These are phyloP conservation scores for Cheumatopsyche charites DNA, from an alignment of 1,140 invertebrate species.

Conservation along the genomic window DNA sequence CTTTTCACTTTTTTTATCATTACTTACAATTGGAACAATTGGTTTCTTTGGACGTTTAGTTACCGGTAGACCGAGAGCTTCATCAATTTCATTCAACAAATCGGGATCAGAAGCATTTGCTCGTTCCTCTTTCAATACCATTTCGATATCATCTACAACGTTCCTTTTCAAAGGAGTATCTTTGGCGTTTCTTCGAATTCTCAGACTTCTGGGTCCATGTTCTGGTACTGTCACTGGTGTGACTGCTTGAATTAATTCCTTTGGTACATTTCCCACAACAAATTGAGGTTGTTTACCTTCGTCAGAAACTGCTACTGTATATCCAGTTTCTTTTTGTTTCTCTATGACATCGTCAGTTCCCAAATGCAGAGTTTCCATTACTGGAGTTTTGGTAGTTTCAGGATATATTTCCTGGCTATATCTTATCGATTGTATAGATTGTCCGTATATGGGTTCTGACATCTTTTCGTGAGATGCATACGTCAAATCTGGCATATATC, in stretches of 20 bases:
- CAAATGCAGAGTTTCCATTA: conserved; percentile 57
- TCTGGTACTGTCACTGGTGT: conserved; percentile 65
- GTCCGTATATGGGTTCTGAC: conserved; percentile 38
- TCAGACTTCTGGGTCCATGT: conserved; percentile 63
- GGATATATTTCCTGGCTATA: conserved; percentile 46
- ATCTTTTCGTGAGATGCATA: conserved; percentile 13
- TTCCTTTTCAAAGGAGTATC: conserved; percentile 49
- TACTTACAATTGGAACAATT: not conserved
- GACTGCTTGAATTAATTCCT: conserved; percentile 60
- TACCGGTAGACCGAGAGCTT: conserved; percentile 42
- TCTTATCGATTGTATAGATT: conserved; percentile 30
- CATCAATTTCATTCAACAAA: conserved; percentile 59
- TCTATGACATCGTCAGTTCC: conserved; percentile 57
- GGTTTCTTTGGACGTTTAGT: not conserved
- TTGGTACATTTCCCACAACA: conserved; percentile 64
- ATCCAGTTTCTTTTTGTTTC: conserved; percentile 52
- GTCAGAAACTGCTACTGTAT: conserved; percentile 48
- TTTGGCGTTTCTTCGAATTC: conserved; percentile 51
- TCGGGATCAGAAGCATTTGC: conserved; percentile 53
- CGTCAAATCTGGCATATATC: conserved; percentile 3
- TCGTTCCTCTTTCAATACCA: conserved; percentile 54
- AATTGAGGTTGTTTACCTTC: conserved; percentile 57
- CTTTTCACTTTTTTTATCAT: not conserved
- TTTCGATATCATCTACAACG: conserved; percentile 54
- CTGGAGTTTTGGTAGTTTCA: conserved; percentile 55